Evolutionary conservation across 2,113 vertebrate species (phyloP), one percentile per base, ranked within the genome.

Genomic region (Rhineura floridana): DNA sequence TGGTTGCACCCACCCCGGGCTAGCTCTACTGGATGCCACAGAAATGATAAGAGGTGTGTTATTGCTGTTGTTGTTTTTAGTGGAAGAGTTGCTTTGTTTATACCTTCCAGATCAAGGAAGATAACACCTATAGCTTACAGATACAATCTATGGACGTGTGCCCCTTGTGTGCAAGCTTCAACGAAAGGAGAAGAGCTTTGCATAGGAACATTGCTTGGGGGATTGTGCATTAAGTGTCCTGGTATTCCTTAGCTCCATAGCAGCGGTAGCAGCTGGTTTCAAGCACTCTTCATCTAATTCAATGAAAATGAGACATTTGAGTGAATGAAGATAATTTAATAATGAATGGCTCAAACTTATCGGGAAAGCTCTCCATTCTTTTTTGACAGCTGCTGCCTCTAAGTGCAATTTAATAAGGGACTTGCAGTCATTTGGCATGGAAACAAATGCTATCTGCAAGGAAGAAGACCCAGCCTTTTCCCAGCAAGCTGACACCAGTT

Each of bases 361-460:
- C 79, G 50, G 94, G 95, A 93, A 94, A 92, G 81, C 91, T 95
- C 92, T 95, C 91, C 87, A 90, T 94, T 88, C 92, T 87, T 91
- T 85, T 85, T 91, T 94, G 89, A 92, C 93, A 95, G 94, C 78
- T 15, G 36, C 91, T 94, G 90, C 90, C 93, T 96, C 91, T 94
- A 96, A 96, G 95, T 94, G 95, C 93, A 91, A 91, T 92, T 95
- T 96, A 94, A 95, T 96, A 96, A 94, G 94, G 89, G 90, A 91
- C 91, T 91, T 85, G 80, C 90, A 91, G 90, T 87, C 93, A 83
- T 83, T 86, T 91, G 87, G 90, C 84, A 92, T 48, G 83, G 83
- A 93, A 93, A 94, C 92, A 92, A 90, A 92, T 89, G 85, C 93
- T 89, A 69, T 63, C 65, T 84, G 70, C 59, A 70, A 75, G 77